Conservation (phyloP, 2,113 vertebrate species). For the Peromyscus maniculatus region DNA sequence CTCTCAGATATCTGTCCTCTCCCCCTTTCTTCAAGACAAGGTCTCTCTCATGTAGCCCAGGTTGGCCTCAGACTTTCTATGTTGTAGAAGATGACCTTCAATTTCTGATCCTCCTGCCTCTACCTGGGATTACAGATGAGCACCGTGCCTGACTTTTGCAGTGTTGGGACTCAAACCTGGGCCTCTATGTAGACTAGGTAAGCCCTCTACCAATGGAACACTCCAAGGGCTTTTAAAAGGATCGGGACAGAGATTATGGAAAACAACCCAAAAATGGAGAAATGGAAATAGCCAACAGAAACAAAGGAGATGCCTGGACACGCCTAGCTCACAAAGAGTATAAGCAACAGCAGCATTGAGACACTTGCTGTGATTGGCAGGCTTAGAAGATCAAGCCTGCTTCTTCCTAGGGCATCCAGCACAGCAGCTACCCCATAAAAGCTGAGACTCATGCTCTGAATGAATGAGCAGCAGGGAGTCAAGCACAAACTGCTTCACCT, state of each 20-base stretch:
- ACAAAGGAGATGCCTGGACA: background rate
- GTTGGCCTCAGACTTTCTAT: background rate
- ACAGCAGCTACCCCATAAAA: background rate
- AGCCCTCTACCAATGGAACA: no score
- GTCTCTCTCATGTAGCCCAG: background rate
- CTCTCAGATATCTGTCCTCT: background rate
- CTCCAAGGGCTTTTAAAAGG: background rate
- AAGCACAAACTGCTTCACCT: background rate
- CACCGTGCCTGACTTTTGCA: background rate
- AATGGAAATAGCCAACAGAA: background rate
- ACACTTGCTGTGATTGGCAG: background rate
- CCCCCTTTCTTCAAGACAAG: background rate
- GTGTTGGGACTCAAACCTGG: background rate
- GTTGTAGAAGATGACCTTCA: background rate
- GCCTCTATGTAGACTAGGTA: background rate
- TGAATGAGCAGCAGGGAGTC: background rate
- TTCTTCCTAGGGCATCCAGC: background rate
- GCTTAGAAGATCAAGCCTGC: background rate
- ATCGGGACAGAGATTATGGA: background rate
- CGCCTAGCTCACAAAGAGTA: background rate
- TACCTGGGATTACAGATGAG: background rate
- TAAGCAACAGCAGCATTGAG: background rate
- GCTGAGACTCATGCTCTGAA: background rate
- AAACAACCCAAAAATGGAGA: constrained; percentile 24
- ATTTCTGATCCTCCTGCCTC: background rate